Base-by-base conservation (phyloP, 2,113 vertebrate species). In the Brachyhypopomus occidentalis region DNA sequence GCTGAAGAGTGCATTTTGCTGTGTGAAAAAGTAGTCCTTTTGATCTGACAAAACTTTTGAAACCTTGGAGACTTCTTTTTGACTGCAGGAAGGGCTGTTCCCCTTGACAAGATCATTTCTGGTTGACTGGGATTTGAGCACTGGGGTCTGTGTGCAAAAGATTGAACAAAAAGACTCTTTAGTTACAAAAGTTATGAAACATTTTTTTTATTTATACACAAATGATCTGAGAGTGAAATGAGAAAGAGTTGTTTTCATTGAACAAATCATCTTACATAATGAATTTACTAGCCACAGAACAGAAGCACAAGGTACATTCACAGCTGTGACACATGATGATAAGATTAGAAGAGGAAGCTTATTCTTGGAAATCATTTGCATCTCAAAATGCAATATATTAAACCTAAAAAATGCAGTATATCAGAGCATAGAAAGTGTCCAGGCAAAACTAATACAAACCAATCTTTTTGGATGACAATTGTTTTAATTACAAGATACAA, bases 1-100 rank as follows among this genome's bases (percentile, higher is more conserved):
- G 89, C 86, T 89, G 87, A 94, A 94, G 70, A 93, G 89, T 1
- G 90, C 81, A 84, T 84, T 90, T 45, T 88, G 85, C 63, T 93
- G 91, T 72, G 87, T 86, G 82, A 92, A 92, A 82, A 85, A 84
- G 85, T 58, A 74, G 5, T 93, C 92, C 4, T 72, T 83, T 62
- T 87, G 88, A 30, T 77, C 66, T 7, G 52, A 1, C 58, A 72
- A 77, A 72, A 85, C 84, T 56, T 86, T 82, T 0, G 69, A 30
- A 1, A 19, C 77, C 48, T 27, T 5, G 48, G 59, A 69, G 9
- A 27, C 11, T 20, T 91, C 89, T 3, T 16, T 83, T 63, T 78
- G 83, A 16, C 83, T 55, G 60, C 41, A 78, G 17, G 22, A 59
- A 22, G 67, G 85, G 73, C 74, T 85, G 36, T 89, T 89, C 78